Conservation (phyloP, 2,113 vertebrate species). For the Brienomyrus longianalis region DNA sequence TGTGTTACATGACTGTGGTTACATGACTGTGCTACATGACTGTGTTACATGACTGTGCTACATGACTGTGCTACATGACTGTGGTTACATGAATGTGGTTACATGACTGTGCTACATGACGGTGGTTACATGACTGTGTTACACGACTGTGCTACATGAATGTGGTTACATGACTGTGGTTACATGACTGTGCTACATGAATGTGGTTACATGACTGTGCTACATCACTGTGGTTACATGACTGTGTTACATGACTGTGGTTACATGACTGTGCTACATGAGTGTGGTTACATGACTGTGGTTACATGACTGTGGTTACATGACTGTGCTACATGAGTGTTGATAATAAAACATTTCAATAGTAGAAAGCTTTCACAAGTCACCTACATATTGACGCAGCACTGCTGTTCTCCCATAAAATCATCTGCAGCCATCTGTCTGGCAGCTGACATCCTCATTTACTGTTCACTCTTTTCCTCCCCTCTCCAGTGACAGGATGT, state of each 20-base stretch:
- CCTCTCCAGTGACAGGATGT: constrained; percentile 8
- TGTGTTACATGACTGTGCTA: too few species aligned
- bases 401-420: not conserved
- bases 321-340: not conserved
- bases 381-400: not conserved
- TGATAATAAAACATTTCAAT: not conserved
- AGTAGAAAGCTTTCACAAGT: not conserved
- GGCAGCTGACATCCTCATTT: constrained; percentile 9
- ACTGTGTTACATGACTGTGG: not conserved
- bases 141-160: too few species aligned
- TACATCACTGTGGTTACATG: too few species aligned
- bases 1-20: not conserved
- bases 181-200: too few species aligned
- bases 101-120: not conserved
- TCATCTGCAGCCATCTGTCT: not conserved
- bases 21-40: too few species aligned
- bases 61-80: too few species aligned
- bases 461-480: not conserved
- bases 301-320: too few species aligned
- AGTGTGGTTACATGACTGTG: too few species aligned
- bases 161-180: too few species aligned
- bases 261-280: too few species aligned
- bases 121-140: not conserved
- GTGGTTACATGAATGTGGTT: too few species aligned
- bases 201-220: too few species aligned